These are phyloP conservation scores for Mallotus villosus DNA, from an alignment of 2,797 vertebrate species.

Conservation along the genomic window DNA sequence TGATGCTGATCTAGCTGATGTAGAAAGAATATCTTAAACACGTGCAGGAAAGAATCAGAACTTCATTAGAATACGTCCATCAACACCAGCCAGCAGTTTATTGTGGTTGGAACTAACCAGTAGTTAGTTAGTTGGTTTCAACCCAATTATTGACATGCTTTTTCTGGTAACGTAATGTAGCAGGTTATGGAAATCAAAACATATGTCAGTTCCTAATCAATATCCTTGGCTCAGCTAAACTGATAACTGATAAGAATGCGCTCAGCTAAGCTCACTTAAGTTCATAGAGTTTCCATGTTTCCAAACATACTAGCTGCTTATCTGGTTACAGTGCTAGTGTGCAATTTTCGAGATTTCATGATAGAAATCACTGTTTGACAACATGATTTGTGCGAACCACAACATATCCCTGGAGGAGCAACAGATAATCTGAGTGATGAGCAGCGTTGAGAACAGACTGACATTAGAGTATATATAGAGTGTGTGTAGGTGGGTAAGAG, in stretches of 20 bases:
- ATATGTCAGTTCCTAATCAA: too few relatives aligned
- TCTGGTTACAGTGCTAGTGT: conserved; percentile 16
- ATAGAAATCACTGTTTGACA: conserved; percentile 41
- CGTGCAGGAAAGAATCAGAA: too few relatives aligned
- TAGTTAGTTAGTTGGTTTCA: too few relatives aligned
- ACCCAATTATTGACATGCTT: too few relatives aligned
- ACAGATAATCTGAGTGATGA: conserved; percentile 60
- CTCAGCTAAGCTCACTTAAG: conserved; percentile 25
- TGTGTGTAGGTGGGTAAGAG: conserved; percentile 68
- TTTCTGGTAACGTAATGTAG: too few relatives aligned
- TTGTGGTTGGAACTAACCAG: too few relatives aligned
- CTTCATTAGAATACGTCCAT: too few relatives aligned
- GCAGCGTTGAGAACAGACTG: conserved; percentile 54
- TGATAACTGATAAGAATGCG: conserved; percentile 10
- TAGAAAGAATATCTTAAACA: too few relatives aligned
- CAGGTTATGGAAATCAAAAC: too few relatives aligned
- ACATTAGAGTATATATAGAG: conserved; percentile 65
- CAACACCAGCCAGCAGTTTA: too few relatives aligned
- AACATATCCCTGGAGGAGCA: conserved; percentile 32
- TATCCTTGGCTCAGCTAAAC: neutral
- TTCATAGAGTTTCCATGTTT: conserved; percentile 18
- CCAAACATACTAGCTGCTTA: conserved; percentile 13
- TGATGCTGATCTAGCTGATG: too few relatives aligned
- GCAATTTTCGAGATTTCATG: conserved; percentile 36
- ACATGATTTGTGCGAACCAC: conserved; percentile 7